These are phyloP conservation scores for Acrocephalus arundinaceus DNA, from an alignment of 2,113 vertebrate species.

Conservation along the genomic window DNA sequence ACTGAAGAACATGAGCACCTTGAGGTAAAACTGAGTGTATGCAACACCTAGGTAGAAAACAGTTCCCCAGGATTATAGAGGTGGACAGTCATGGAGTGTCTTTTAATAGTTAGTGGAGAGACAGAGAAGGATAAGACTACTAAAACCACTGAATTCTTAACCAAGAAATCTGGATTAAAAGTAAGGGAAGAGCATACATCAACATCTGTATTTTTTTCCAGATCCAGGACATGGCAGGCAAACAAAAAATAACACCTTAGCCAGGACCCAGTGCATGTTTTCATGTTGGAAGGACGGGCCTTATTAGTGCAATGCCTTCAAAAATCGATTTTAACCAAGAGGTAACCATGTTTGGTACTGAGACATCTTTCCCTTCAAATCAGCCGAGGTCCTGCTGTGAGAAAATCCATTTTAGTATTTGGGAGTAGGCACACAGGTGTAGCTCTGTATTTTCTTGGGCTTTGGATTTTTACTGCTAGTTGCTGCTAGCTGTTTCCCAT, in stretches of 20 bases:
- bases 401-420: background rate
- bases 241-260: background rate
- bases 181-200: background rate
- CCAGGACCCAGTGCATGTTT: background rate
- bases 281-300: background rate
- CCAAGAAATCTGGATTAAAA: background rate
- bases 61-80: background rate
- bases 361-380: background rate
- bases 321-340: background rate
- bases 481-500: too few species aligned
- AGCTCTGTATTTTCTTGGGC: too few species aligned
- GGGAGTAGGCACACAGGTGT: too few species aligned
- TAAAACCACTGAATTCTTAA: background rate
- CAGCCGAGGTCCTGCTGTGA: background rate
- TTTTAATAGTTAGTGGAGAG: background rate
- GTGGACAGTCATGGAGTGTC: background rate
- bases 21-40: background rate
- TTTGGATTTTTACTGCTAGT: too few species aligned
- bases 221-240: background rate
- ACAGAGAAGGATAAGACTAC: background rate
- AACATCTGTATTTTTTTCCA: background rate
- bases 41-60: background rate
- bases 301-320: background rate
- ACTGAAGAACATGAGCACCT: background rate
- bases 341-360: background rate